These are phyloP conservation scores for Chironomus tentans DNA, from an alignment of 2,888 invertebrate species.

Conservation along the genomic window DNA sequence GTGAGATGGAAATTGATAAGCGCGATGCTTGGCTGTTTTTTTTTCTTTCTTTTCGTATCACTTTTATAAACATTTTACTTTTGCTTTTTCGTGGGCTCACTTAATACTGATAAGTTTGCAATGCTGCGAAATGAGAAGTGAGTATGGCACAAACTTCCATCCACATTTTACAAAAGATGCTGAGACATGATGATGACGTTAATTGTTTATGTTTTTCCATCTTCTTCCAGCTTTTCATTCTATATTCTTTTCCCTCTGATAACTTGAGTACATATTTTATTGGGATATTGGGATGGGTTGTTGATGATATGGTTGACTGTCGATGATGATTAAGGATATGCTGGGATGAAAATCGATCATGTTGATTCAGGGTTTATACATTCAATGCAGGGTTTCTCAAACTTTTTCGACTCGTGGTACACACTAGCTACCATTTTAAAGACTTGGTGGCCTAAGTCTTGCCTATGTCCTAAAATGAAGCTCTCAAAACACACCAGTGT, in stretches of 20 bases:
- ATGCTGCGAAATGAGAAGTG: neutral
- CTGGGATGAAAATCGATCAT: too few relatives aligned
- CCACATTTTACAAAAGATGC: neutral
- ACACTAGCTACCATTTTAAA: too few relatives aligned
- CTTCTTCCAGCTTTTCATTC: neutral
- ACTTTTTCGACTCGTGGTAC: too few relatives aligned
- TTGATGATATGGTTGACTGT: too few relatives aligned
- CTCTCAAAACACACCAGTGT: too few relatives aligned
- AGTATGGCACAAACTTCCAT: neutral
- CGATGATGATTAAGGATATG: too few relatives aligned
- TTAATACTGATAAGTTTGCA: neutral
- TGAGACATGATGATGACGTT: slow-evolving; percentile 24
- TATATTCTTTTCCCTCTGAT: neutral
- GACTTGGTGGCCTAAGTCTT: too few relatives aligned
- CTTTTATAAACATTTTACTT: neutral
- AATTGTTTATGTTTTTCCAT: slow-evolving; percentile 17
- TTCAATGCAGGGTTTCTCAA: too few relatives aligned
- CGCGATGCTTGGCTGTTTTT: neutral
- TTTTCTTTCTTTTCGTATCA: neutral
- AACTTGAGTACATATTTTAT: neutral
- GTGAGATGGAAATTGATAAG: slow-evolving; percentile 24
- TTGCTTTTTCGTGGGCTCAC: neutral
- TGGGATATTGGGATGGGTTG: too few relatives aligned
- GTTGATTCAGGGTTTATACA: too few relatives aligned
- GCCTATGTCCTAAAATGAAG: too few relatives aligned